Percentiles rank a stretch among this genome's conserved stretches.
These are phyloP conservation scores for Hecatera dysodea DNA, from an alignment of 2,888 invertebrate genomes.

Conservation along the genomic window DNA sequence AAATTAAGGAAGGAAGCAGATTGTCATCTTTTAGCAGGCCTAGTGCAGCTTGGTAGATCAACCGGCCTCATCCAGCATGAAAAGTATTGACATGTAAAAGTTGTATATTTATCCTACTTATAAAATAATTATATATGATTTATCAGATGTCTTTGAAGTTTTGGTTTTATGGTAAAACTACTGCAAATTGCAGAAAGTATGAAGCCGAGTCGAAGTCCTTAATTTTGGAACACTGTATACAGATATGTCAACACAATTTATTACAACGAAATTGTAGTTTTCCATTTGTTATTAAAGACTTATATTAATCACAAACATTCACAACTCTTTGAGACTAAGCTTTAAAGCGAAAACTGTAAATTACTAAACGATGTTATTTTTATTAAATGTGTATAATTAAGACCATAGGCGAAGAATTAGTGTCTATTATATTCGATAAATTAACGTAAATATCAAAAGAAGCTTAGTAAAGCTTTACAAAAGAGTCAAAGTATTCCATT, in stretches of 20 bases:
- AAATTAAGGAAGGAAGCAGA: no score
- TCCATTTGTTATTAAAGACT: constrained; percentile 4
- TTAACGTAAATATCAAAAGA: neutral
- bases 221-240: neutral
- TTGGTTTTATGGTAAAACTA: no score
- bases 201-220: neutral
- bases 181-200: neutral
- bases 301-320: neutral
- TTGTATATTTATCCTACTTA: no score
- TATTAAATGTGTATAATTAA: constrained; percentile 9
- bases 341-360: constrained; percentile 14
- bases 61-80: no score
- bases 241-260: no score
- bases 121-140: no score
- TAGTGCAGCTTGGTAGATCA: neutral
- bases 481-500: neutral
- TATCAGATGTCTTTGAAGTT: no score
- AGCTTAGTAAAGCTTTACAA: neutral
- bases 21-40: no score
- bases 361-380: constrained; percentile 2
- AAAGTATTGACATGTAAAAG: no score
- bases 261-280: neutral
- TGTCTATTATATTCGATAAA: neutral
- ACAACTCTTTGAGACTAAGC: neutral
- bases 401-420: neutral